A percentile compares a stretch with the other conserved stretches of the same genome.
phyloP scores from a whole-genome alignment of 2,888 invertebrate species.

The Loripinus fragilis region DNA sequence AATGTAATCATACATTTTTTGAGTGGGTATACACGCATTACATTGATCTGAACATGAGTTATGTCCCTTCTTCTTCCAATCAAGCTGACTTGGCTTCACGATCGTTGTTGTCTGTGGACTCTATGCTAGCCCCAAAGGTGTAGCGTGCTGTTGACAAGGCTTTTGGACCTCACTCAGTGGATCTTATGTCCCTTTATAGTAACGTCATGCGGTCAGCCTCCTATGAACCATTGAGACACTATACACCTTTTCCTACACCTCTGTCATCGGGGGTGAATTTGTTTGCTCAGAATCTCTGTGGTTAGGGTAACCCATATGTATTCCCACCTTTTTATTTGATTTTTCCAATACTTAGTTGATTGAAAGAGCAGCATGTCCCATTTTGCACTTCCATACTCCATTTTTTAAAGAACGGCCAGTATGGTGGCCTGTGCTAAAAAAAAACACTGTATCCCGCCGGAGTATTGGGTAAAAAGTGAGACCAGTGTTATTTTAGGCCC shows the following conservation, averaged over 20 bases:
- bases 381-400: conserved; percentile 43
- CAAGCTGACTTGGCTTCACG: conserved; percentile 22
- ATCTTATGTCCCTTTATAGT: conserved; percentile 48
- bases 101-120: conserved; percentile 16
- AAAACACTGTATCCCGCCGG: neutral
- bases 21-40: conserved; percentile 23
- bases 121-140: conserved; percentile 18
- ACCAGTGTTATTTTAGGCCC: neutral
- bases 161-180: conserved; percentile 48
- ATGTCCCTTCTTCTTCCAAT: conserved; percentile 33
- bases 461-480: conserved; percentile 15
- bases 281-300: conserved; percentile 36
- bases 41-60: conserved; percentile 36
- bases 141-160: conserved; percentile 32
- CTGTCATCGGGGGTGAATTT: conserved; percentile 43
- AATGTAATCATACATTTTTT: conserved; percentile 22
- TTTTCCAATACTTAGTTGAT: conserved; percentile 28
- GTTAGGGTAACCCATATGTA: conserved; percentile 42
- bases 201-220: conserved; percentile 29
- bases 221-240: conserved; percentile 34
- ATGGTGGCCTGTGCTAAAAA: conserved; percentile 45
- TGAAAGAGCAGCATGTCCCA: conserved; percentile 2
- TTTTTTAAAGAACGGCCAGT: conserved; percentile 21
- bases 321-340: conserved; percentile 38
- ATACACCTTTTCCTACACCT: conserved; percentile 31